Conservation (phyloP, 2,113 vertebrate species). For the Ornithorhynchus anatinus region DNA sequence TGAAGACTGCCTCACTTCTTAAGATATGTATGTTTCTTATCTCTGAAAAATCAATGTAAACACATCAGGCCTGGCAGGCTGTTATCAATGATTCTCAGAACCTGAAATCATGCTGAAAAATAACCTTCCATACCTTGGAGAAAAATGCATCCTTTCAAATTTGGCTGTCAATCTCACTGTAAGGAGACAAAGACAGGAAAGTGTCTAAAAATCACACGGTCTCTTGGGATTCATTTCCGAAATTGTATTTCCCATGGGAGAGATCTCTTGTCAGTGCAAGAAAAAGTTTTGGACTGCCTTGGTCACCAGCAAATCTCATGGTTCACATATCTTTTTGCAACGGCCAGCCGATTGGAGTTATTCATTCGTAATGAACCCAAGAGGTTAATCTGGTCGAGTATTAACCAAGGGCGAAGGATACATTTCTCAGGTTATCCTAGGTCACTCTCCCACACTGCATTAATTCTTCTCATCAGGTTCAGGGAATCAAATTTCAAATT, state of each 20-base stretch:
- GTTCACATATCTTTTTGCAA: conserved; percentile 27
- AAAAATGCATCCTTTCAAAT: conserved; percentile 54
- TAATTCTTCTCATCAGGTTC: background rate
- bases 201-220: conserved; percentile 37
- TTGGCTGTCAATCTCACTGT: conserved; percentile 51
- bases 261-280: conserved; percentile 52
- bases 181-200: conserved; percentile 41
- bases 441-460: background rate
- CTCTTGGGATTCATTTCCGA: conserved; percentile 51
- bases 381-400: conserved; percentile 23
- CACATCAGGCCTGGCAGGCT: conserved; percentile 56
- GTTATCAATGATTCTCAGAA: conserved; percentile 69
- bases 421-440: conserved; percentile 2
- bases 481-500: conserved; percentile 3
- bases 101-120: conserved; percentile 65
- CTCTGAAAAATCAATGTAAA: conserved; percentile 61
- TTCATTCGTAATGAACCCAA: conserved; percentile 15
- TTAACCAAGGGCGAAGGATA: background rate
- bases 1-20: conserved; percentile 23
- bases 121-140: conserved; percentile 58
- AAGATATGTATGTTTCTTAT: conserved; percentile 17
- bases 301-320: conserved; percentile 23
- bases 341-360: conserved; percentile 47
- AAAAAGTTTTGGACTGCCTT: conserved; percentile 44
- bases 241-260: conserved; percentile 46